Evolutionary conservation across 2,888 invertebrate species (phyloP).

Genomic region (Yponomeuta evonymella): DNA sequence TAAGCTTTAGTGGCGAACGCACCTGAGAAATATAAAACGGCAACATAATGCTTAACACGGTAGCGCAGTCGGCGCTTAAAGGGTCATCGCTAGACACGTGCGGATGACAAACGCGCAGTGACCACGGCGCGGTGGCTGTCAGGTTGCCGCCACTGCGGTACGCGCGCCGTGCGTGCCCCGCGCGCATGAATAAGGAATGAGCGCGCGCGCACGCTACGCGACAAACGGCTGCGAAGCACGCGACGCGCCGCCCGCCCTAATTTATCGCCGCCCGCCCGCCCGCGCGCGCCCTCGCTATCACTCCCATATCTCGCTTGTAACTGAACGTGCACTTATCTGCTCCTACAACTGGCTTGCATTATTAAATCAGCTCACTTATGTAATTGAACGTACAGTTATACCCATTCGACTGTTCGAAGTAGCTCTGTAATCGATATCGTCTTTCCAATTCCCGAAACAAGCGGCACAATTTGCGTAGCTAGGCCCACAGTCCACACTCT

Average conservation of each 20-base stretch:
- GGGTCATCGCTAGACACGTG: slow-evolving; percentile 28
- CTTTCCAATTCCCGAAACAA: slow-evolving; percentile 9
- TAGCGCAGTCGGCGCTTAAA: slow-evolving; percentile 19
- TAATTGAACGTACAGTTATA: background rate
- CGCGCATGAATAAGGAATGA: slow-evolving; percentile 72
- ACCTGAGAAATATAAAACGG: background rate
- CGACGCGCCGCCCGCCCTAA: slow-evolving; percentile 40
- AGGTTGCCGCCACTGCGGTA: slow-evolving; percentile 11
- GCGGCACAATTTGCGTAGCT: background rate
- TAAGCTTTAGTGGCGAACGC: background rate
- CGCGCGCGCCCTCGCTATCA: slow-evolving; percentile 33
- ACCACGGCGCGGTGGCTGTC: slow-evolving; percentile 20
- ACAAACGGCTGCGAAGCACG: slow-evolving; percentile 55
- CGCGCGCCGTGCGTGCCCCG: slow-evolving; percentile 49
- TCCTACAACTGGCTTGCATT: slow-evolving; percentile 26
- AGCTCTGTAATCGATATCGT: background rate
- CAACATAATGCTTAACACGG: background rate
- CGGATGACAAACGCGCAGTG: slow-evolving; percentile 31
- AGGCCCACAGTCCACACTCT: background rate
- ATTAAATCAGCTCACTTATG: slow-evolving; percentile 19
- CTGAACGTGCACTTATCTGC: slow-evolving; percentile 25
- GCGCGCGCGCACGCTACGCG: slow-evolving; percentile 69
- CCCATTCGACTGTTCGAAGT: background rate
- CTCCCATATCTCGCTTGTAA: slow-evolving; percentile 45
- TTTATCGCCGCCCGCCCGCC: slow-evolving; percentile 57